Evolutionary conservation across 1,140 invertebrate species (phyloP).

Genomic region (Lamellibrachia luymesi): DNA sequence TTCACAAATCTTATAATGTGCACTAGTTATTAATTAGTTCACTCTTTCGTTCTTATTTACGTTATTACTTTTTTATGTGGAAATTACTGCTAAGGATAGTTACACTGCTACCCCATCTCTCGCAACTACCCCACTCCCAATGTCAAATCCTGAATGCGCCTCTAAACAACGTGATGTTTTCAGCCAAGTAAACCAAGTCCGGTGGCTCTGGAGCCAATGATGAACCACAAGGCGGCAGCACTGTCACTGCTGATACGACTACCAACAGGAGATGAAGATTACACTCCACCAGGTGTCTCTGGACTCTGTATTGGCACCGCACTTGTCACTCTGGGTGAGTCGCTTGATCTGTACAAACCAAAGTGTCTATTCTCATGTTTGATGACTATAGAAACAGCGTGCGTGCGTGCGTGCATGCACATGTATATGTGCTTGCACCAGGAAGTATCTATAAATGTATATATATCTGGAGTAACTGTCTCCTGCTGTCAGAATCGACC

Average conservation of each 20-base stretch:
- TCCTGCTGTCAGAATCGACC: too few relatives aligned
- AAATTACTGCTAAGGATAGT: too few relatives aligned
- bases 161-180: not conserved
- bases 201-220: constrained; percentile 89
- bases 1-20: constrained; percentile 6
- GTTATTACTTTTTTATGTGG: not conserved
- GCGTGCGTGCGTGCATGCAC: too few relatives aligned
- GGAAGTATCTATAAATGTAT: constrained; percentile 21
- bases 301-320: constrained; percentile 57
- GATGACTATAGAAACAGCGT: not conserved
- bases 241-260: constrained; percentile 86
- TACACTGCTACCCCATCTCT: constrained; percentile 43
- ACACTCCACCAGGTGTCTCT: constrained; percentile 80
- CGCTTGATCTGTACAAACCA: not conserved
- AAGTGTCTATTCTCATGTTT: not conserved
- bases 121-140: not conserved
- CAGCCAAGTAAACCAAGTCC: constrained; percentile 69
- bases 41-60: not conserved
- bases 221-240: constrained; percentile 85
- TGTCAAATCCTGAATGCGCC: not conserved
- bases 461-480: constrained; percentile 6
- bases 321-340: constrained; percentile 50
- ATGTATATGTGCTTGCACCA: not conserved
- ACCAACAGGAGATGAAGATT: constrained; percentile 71
- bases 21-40: not conserved